phyloP scores from a whole-genome alignment of 2,888 invertebrate genomes.

The Petrolisthes cinctipes region DNA sequence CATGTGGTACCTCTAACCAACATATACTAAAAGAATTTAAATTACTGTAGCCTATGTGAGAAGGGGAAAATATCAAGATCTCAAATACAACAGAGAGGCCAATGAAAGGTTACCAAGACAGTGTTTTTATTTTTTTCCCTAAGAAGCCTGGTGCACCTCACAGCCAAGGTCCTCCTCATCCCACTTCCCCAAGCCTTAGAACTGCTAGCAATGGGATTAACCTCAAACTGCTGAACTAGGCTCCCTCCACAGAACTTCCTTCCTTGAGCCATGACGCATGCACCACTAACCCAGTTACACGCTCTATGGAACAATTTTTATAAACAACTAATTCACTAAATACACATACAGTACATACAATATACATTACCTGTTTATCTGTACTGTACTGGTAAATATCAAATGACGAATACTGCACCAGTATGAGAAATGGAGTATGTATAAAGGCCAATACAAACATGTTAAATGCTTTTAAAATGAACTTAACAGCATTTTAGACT shows the following conservation, averaged over 20 bases:
- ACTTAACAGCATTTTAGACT: too few species aligned
- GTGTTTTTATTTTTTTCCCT: background rate
- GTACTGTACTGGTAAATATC: too few species aligned
- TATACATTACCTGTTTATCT: too few species aligned
- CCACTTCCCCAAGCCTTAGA: constrained; percentile 25
- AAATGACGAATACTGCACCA: too few species aligned
- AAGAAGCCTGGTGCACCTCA: constrained; percentile 10
- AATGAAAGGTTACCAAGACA: background rate
- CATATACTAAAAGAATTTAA: background rate
- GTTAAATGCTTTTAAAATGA: too few species aligned
- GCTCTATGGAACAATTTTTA: background rate
- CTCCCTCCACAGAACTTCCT: background rate
- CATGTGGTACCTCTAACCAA: too few species aligned
- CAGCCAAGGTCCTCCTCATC: constrained; percentile 11
- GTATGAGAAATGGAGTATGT: too few species aligned
- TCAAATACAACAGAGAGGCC: background rate
- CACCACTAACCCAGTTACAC: background rate
- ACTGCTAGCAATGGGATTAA: constrained; percentile 36
- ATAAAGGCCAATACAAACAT: too few species aligned
- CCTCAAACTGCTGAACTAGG: constrained; percentile 1
- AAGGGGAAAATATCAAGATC: background rate
- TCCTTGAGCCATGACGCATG: constrained; percentile 6
- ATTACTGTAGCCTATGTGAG: background rate
- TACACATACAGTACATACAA: too few species aligned
- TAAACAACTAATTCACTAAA: too few species aligned